Evolutionary conservation across 1,140 invertebrate species (phyloP).

Genomic region (Acromyrmex heyeri): DNA sequence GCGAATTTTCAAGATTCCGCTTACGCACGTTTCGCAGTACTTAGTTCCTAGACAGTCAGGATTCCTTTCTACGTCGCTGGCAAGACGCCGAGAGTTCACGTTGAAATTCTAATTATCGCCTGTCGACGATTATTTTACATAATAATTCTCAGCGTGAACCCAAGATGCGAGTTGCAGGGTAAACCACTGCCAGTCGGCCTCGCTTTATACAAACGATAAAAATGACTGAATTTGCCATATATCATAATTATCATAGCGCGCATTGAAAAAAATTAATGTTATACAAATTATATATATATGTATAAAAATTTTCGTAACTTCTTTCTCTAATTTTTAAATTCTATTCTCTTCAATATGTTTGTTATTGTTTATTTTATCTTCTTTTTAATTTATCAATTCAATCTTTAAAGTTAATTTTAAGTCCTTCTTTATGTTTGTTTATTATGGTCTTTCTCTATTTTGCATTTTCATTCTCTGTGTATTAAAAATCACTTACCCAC

Average conservation of each 20-base stretch:
- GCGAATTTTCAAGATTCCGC: conserved; percentile 69
- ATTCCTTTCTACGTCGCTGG: conserved; percentile 52
- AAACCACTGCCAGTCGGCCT: not conserved
- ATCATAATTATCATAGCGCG: not conserved
- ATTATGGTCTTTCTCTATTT: not conserved
- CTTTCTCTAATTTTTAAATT: not conserved
- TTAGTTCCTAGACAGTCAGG: conserved; percentile 32
- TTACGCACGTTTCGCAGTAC: conserved; percentile 38
- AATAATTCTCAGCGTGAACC: conserved; percentile 6
- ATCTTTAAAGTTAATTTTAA: not conserved
- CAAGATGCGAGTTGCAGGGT: not conserved
- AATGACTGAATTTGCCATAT: not conserved
- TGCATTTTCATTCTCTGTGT: not conserved
- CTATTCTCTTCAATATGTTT: not conserved
- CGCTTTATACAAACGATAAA: not conserved
- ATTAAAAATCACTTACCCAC: not conserved
- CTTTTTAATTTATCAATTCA: not conserved
- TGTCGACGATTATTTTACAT: conserved; percentile 15
- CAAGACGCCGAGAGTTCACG: conserved; percentile 39
- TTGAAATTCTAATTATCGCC: conserved; percentile 57
- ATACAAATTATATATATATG: not conserved
- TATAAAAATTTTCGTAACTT: not conserved
- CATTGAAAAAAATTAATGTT: not conserved
- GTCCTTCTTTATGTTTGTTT: not conserved
- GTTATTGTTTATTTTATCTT: not conserved